Conservation (phyloP, 2,888 invertebrate species). For the Hedychridium roseum region DNA sequence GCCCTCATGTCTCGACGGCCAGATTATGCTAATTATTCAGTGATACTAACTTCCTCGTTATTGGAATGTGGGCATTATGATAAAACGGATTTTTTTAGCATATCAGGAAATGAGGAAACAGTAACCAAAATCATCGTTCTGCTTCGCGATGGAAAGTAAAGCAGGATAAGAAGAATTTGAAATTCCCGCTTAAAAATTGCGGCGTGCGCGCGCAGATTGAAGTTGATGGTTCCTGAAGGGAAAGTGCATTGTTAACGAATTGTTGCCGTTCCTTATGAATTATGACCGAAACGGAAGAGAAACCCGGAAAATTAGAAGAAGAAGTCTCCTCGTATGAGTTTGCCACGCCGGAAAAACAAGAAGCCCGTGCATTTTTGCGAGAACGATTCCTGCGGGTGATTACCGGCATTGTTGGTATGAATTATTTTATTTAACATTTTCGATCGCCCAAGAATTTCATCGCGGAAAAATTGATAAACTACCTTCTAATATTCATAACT, state of each 20-base stretch:
- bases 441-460: no score
- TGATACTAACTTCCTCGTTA: slow-evolving; percentile 22
- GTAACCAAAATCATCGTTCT: no score
- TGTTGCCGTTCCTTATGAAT: slow-evolving; percentile 4
- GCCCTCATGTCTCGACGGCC: slow-evolving; percentile 30
- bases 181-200: no score
- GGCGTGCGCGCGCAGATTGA: not conserved
- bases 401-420: slow-evolving; percentile 60
- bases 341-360: slow-evolving; percentile 56
- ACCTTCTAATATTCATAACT: no score
- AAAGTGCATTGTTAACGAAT: not conserved
- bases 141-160: no score
- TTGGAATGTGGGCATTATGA: slow-evolving; percentile 13
- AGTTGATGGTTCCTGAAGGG: slow-evolving; percentile 1
- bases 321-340: slow-evolving; percentile 36
- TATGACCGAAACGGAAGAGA: slow-evolving; percentile 31
- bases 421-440: slow-evolving; percentile 4
- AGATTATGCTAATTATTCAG: slow-evolving; percentile 25
- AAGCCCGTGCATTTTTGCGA: slow-evolving; percentile 61
- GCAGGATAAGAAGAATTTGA: no score
- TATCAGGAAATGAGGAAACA: no score
- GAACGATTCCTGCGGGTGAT: slow-evolving; percentile 62
- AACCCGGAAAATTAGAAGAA: slow-evolving; percentile 13
- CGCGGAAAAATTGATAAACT: no score
- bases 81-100: no score